Conservation (phyloP, 1,140 invertebrate species). For the Drosophila kepulauana region DNA sequence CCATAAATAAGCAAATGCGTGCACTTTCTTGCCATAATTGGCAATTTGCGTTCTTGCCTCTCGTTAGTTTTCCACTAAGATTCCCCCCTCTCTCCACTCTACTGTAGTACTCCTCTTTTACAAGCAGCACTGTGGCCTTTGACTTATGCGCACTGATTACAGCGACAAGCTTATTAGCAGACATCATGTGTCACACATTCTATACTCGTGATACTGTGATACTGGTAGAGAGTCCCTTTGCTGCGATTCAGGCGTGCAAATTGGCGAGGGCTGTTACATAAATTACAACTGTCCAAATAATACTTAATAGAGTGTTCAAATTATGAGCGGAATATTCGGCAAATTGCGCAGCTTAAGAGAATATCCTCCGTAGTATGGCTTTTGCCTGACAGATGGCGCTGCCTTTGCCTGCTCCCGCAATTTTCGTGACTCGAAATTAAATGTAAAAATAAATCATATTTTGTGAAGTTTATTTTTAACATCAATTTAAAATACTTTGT, state of each 20-base stretch:
- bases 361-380: not conserved
- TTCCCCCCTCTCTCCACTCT: not conserved
- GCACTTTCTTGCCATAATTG: conserved; percentile 71
- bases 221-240: not conserved
- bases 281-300: conserved; percentile 7
- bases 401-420: not conserved
- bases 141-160: conserved; percentile 17
- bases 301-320: not conserved
- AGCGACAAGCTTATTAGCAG: conserved; percentile 53
- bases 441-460: too few species aligned
- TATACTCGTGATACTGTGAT: conserved; percentile 8
- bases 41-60: conserved; percentile 69
- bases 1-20: conserved; percentile 77
- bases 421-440: too few species aligned
- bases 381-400: not conserved
- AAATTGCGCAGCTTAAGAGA: not conserved
- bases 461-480: too few species aligned
- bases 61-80: conserved; percentile 56
- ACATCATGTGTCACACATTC: conserved; percentile 52
- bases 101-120: not conserved
- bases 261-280: conserved; percentile 18
- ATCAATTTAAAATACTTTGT: too few species aligned
- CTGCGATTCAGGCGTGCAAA: not conserved
- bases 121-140: conserved; percentile 1
- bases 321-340: not conserved